Evolutionary conservation across 2,797 vertebrate genomes (phyloP).

Genomic region (Sebastes melanostomus): DNA sequence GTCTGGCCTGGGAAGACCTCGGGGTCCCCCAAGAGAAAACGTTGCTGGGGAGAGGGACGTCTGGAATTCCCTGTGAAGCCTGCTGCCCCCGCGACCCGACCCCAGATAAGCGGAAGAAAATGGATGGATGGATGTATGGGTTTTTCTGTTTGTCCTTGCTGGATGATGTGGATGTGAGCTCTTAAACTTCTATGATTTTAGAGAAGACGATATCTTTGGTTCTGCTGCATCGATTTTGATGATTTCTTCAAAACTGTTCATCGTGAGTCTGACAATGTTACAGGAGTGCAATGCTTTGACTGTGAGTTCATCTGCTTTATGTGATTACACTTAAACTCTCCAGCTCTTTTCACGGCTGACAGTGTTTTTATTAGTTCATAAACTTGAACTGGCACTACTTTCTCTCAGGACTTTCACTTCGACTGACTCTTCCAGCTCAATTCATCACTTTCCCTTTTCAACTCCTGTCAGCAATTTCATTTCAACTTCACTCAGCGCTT

Average conservation of each 20-base stretch:
- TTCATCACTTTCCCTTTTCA: not conserved
- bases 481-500: too few species aligned
- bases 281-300: not conserved
- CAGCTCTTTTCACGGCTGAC: not conserved
- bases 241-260: not conserved
- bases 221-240: not conserved
- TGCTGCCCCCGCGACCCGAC: too few species aligned
- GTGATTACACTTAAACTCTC: not conserved
- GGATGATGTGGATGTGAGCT: too few species aligned
- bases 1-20: too few species aligned
- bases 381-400: not conserved
- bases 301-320: not conserved
- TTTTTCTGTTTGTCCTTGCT: too few species aligned
- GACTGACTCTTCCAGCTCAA: not conserved
- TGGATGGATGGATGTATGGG: too few species aligned
- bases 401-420: not conserved
- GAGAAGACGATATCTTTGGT: not conserved
- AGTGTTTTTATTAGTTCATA: not conserved
- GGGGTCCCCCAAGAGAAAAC: too few species aligned
- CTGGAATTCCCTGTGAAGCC: too few species aligned
- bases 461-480: not conserved
- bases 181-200: too few species aligned
- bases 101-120: too few species aligned
- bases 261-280: not conserved
- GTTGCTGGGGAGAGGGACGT: too few species aligned